Base-by-base conservation (phyloP, 1,140 invertebrate species). In the Anastrepha ludens region DNA sequence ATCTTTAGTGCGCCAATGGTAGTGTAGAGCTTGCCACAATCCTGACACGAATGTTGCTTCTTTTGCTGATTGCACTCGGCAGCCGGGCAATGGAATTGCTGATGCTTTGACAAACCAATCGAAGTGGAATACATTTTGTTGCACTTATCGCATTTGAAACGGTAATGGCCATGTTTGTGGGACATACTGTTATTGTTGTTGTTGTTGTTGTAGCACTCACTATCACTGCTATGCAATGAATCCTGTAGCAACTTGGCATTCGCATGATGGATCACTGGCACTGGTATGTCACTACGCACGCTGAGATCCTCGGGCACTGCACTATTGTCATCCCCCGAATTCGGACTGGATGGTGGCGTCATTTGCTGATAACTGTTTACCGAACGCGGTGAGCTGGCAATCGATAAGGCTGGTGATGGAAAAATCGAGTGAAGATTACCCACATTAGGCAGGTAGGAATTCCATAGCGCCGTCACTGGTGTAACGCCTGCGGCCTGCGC, bases 111-210 rank as follows among this genome's bases (percentile, higher is more conserved):
- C 0, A 99, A 94, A 0, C 98, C 98, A 67, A 98, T 98, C 90
- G 97, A 97, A 0, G 98, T 99, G 0, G 98, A 98, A 94, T 99
- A 99, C 62, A 97, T 98, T 94, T 99, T 99, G 41, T 96, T 96
- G 93, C 98, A 99, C 89, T 98, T 97, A 0, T 96, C 96, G 93
- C 98, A 99, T 91, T 98, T 97, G 91, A 97, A 98, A 67, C 97
- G 95, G 62, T 96, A 95, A 88, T 95, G 94, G 88, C 47, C 74
- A 3, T 41, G 17, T 94, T 92, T 88, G 89, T 93, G 88, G 58
- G 67, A 4, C 13, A 20, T 39, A 55, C 29, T 44, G 67, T 8
- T 20, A 15, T 39, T 87, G 58, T 47, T 50, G 4, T 55, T 65
- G 89, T 94, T 91, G 78, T 90, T 9, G 29, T 5, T 88, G 87